Evolutionary conservation across 2,797 vertebrate species (phyloP), one percentile per base, ranked within the genome.

Genomic region (Chelidonichthys spinosus): DNA sequence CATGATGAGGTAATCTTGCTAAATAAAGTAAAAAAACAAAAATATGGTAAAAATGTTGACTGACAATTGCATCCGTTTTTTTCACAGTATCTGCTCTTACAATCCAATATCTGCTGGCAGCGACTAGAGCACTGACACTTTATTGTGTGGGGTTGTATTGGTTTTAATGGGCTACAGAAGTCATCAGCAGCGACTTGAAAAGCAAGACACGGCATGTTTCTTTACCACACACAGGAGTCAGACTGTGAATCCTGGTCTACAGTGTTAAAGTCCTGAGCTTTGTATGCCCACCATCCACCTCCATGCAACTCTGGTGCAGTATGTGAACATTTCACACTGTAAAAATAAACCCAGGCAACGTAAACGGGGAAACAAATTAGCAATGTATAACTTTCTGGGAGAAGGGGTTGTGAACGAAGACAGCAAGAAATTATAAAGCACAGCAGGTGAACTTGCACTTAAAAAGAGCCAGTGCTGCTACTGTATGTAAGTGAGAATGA

Each of bases 391-490:
- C n/a, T 18, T 62, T 68, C 42, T 55, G 2, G 17, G 36, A 50
- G 17, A 42, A 6, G 5, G 11, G 35, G 42, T 39, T 61, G 59
- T 32, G 63, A 70, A 59, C 60, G 73, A 53, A 59, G 39, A 40
- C 13, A 69, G 17, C 25, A 70, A 71, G 11, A 56, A 35, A 58
- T 44, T 15, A 39, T n/a, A 60, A 39, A 0, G 7, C 33, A 46
- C 42, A 40, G n/a, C 37, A 65, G 59, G 47, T 64, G 39, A 67
- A 58, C 18, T 44, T 39, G 6, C 32, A 53, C 25, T 68, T 59
- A 32, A 59, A 15, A 47, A 53, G 7, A 46, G 36, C 17, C 18
- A 4, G 11, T 13, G 49, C 25, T 25, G 25, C 25, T 25, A 25
- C 25, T 25, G 25, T 25, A 25, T 25, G 25, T 25, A 25, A 25